Percentiles rank a stretch among this genome's conserved stretches.
These are phyloP conservation scores for Petrocephalus schoutedeni DNA, from an alignment of 2,797 vertebrate genomes.

Conservation along the genomic window DNA sequence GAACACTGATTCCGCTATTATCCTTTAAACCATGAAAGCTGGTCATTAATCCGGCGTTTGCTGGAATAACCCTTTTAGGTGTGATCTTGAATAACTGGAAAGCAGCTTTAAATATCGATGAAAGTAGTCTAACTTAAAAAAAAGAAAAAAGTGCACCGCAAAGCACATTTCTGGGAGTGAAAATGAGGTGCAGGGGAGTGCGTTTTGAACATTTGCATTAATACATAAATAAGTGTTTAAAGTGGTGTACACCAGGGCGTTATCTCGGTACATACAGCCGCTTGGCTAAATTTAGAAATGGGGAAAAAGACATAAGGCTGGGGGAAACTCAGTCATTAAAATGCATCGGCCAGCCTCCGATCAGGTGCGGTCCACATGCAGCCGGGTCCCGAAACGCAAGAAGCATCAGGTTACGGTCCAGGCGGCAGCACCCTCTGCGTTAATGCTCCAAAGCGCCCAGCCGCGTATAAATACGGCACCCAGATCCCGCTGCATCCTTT, in stretches of 20 bases:
- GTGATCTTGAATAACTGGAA: constrained; percentile 9
- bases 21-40: background rate
- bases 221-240: constrained; percentile 12
- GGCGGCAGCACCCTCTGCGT: background rate
- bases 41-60: background rate
- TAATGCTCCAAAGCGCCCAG: background rate
- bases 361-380: background rate
- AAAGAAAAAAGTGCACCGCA: background rate
- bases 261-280: constrained; percentile 5
- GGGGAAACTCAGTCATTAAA: background rate
- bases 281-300: constrained; percentile 9
- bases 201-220: constrained; percentile 7
- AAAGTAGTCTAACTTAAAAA: background rate
- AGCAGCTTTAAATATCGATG: background rate
- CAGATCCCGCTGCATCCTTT: background rate
- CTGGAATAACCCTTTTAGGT: background rate
- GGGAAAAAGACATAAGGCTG: background rate
- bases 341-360: background rate
- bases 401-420: constrained; percentile 12
- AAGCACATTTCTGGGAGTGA: background rate
- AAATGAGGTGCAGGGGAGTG: background rate
- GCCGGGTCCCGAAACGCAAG: background rate
- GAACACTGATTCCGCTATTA: background rate
- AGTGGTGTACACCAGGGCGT: background rate
- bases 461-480: background rate